These are phyloP conservation scores for Fulmarus glacialis DNA, from an alignment of 2,113 vertebrate genomes.

Conservation along the genomic window DNA sequence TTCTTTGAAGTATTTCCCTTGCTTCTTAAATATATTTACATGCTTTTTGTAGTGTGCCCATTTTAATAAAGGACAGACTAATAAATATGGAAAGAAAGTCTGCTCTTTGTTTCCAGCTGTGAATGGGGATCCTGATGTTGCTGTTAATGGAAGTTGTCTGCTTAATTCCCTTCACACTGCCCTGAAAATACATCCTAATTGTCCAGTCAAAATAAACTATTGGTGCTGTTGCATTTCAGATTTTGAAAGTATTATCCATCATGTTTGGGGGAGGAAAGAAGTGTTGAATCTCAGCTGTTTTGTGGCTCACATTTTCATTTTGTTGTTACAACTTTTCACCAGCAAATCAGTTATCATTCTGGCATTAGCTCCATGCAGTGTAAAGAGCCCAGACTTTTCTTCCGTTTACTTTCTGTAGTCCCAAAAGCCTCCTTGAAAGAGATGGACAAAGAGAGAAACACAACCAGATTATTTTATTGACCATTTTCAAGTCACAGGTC, in stretches of 20 bases:
- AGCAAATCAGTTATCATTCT: not conserved
- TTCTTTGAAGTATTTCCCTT: not conserved
- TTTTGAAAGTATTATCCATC: not conserved
- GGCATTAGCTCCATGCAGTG: not conserved
- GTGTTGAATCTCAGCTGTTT: not conserved
- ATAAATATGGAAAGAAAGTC: conserved; percentile 23
- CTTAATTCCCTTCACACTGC: not conserved
- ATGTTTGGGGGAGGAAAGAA: not conserved
- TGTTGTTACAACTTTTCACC: not conserved
- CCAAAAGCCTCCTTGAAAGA: not conserved
- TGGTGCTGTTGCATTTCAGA: not conserved
- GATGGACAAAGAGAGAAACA: not conserved
- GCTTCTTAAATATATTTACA: not conserved
- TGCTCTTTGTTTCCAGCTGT: conserved; percentile 23
- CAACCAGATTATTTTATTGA: not conserved
- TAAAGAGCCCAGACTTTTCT: not conserved
- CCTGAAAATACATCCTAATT: not conserved
- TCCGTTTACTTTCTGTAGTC: not conserved
- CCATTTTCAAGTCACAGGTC: not conserved
- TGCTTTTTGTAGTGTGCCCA: not conserved
- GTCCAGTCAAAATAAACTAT: conserved; percentile 42
- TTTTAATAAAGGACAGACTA: conserved; percentile 38
- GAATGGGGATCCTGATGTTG: not conserved
- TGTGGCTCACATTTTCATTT: not conserved
- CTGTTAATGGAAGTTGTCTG: conserved; percentile 20